phyloP scores from a whole-genome alignment of 1,140 invertebrate species.

The Onthophagus taurus region DNA sequence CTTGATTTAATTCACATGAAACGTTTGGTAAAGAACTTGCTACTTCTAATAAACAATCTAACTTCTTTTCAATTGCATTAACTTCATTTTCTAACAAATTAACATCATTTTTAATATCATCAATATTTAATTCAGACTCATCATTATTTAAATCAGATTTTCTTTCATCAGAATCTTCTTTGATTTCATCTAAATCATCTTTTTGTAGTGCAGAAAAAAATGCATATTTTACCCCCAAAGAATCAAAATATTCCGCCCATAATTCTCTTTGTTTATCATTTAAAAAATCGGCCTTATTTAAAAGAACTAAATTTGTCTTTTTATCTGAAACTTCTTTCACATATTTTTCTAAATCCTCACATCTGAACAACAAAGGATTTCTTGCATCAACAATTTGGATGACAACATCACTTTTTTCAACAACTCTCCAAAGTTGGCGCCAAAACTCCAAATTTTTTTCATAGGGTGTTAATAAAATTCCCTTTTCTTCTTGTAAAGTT shows the following conservation, averaged over 20 bases:
- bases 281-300: conserved; percentile 97
- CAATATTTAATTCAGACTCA: background rate
- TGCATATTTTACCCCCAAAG: conserved; percentile 53
- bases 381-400: conserved; percentile 95
- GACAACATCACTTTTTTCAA: conserved; percentile 91
- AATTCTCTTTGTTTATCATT: conserved; percentile 65
- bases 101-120: background rate
- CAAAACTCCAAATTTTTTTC: conserved; percentile 98
- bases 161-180: conserved; percentile 41
- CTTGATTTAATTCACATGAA: background rate
- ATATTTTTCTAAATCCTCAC: conserved; percentile 89
- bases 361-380: conserved; percentile 91
- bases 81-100: background rate
- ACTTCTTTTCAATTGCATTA: background rate
- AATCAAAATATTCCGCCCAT: conserved; percentile 85
- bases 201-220: conserved; percentile 71
- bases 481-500: conserved; percentile 68
- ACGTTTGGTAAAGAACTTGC: background rate
- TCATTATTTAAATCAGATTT: conserved; percentile 38
- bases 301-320: conserved; percentile 76
- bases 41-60: background rate
- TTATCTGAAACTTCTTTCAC: conserved; percentile 71
- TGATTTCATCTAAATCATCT: conserved; percentile 23
- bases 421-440: conserved; percentile 96
- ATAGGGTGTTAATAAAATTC: conserved; percentile 86